Evolutionary conservation across 1,140 invertebrate species (phyloP), one percentile per base, ranked within the genome.

Genomic region (Triops cancriformis): DNA sequence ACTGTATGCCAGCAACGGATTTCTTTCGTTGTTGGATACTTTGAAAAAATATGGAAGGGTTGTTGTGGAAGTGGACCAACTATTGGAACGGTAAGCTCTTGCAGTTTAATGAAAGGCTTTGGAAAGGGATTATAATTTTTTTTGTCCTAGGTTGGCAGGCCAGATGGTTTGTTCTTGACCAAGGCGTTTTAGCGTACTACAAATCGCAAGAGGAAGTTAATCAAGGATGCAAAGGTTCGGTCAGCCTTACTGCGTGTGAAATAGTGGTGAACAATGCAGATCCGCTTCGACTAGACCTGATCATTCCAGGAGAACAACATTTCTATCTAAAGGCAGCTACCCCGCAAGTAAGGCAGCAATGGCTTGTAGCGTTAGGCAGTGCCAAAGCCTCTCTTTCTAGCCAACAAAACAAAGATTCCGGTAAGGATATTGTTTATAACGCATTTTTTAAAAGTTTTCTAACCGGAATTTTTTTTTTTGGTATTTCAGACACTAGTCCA

Each of bases 21-120:
- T 10, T 64, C 6, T 64, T 64, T 14, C 51, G 23, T 64, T 64
- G 26, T 74, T 31, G 18, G 7, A 74, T 26, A n/a, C 18, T 74
- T n/a, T 18, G n/a, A 92, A 4, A 37, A 37, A 37, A 4, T 37
- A 37, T 92, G 91, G 91, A 92, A 87, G 92, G 91, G 75, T 85
- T 90, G 80, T 85, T 93, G 26, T 91, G 89, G 89, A 93, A 93
- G 86, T 93, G 92, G 92, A 93, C 92, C 79, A 93, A 93, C 86
- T 93, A 93, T 84, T 91, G 91, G 88, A 92, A 90, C 84, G 91
- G 91, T 92, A 87, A 14, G 1, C 28, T 37, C 73, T 2, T 12
- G 1, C n/a, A 73, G 37, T 76, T 18, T 28, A 14, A 73, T 28
- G 10, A 28, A 77, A 43, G 5, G 78, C 1, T 45, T 78, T 73